phyloP scores from a whole-genome alignment of 2,888 invertebrate genomes.

The Calliphora vomitoria region DNA sequence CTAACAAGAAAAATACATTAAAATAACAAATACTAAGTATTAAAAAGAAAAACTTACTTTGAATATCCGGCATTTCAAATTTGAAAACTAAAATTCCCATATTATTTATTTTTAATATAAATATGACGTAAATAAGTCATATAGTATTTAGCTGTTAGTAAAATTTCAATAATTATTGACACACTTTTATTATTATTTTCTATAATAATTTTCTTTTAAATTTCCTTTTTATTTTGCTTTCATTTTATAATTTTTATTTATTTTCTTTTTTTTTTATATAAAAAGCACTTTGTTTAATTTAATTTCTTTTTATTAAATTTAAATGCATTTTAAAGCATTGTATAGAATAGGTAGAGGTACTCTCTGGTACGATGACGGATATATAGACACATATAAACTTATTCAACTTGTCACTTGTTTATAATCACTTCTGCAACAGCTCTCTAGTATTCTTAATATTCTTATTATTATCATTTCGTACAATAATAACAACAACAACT shows the following conservation, averaged over 20 bases:
- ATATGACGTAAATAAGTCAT: not conserved
- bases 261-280: not conserved
- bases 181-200: not conserved
- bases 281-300: not conserved
- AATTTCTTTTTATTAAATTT: constrained; percentile 55
- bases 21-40: not conserved
- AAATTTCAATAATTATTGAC: not conserved
- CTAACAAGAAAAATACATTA: not conserved
- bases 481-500: constrained; percentile 17
- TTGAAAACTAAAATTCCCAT: no score
- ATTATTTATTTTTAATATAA: not conserved
- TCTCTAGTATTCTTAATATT: constrained; percentile 2
- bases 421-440: constrained; percentile 57
- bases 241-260: not conserved
- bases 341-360: constrained; percentile 11
- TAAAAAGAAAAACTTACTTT: not conserved
- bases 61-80: no score
- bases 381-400: not conserved
- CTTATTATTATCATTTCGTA: not conserved
- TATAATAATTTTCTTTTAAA: not conserved
- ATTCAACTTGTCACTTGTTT: constrained; percentile 66
- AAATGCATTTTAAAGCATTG: constrained; percentile 36
- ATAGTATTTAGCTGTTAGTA: not conserved
- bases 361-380: constrained; percentile 55
- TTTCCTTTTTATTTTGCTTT: not conserved